Percentiles rank a stretch among this genome's conserved stretches.
Evolutionary conservation across 2,113 vertebrate genomes (phyloP).

Genomic region (cattle (Bos taurus)): DNA sequence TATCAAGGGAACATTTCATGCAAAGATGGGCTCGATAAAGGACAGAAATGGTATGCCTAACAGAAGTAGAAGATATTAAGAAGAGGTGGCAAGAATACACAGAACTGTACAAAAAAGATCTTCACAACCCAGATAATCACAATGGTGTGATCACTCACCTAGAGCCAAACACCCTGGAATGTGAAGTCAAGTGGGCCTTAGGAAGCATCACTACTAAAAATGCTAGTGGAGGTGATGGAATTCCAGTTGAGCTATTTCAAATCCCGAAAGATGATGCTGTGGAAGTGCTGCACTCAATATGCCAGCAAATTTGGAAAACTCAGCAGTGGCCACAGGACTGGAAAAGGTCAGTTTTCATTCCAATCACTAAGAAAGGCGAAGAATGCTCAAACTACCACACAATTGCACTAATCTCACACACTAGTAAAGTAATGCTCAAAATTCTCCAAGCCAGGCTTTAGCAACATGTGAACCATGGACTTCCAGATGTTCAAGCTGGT

Average conservation of each 20-base stretch:
- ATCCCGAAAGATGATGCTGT: neutral
- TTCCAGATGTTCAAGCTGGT: neutral
- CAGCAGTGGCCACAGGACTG: neutral
- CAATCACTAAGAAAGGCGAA: neutral
- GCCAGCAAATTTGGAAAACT: neutral
- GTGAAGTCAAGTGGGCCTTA: neutral
- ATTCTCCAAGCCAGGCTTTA: neutral
- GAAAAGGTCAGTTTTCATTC: neutral
- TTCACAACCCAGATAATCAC: neutral
- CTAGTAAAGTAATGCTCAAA: neutral
- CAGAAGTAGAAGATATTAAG: neutral
- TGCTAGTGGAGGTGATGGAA: neutral
- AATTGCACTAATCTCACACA: neutral
- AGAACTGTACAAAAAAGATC: neutral
- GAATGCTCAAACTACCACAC: neutral
- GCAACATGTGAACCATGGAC: neutral
- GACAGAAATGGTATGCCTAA: neutral
- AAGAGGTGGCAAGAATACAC: neutral
- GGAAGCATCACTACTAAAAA: neutral
- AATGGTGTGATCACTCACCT: fast-evolving
- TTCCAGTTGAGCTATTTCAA: neutral
- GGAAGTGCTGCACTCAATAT: neutral
- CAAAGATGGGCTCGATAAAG: neutral
- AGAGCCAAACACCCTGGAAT: neutral
- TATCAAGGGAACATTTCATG: neutral